phyloP scores from a whole-genome alignment of 2,113 vertebrate species.

The Illadopsis cleaveri region DNA sequence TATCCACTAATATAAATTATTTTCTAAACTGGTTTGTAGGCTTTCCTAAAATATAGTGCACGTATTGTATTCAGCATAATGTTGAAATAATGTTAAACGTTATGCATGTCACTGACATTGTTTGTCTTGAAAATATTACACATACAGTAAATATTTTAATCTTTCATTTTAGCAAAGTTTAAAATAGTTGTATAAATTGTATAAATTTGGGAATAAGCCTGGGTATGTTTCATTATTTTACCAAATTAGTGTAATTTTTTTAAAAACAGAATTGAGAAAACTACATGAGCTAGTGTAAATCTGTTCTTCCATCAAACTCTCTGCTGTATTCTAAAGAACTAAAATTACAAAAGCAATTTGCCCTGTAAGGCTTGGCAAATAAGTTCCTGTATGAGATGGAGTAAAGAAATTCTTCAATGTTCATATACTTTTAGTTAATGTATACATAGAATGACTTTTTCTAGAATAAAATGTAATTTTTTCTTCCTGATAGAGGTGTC shows the following conservation, averaged over 20 bases:
- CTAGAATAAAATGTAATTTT: neutral
- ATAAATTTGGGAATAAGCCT: neutral
- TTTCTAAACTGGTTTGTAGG: neutral
- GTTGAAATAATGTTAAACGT: neutral
- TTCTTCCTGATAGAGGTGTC: neutral
- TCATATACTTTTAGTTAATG: neutral
- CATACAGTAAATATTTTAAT: neutral
- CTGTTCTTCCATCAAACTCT: neutral
- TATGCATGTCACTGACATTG: neutral
- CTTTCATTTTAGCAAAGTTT: neutral
- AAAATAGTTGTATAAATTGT: neutral
- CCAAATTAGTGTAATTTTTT: neutral
- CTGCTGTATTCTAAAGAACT: neutral
- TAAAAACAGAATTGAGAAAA: neutral
- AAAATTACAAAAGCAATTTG: neutral
- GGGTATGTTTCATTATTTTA: neutral
- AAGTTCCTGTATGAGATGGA: neutral
- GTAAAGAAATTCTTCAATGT: neutral
- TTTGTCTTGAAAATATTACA: neutral
- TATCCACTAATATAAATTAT: neutral
- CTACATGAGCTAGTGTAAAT: neutral
- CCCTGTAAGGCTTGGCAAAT: neutral
- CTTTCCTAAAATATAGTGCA: neutral
- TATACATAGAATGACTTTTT: neutral
- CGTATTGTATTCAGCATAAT: conserved; percentile 25